A percentile compares a stretch with the other conserved stretches of the same genome.
Evolutionary conservation across 2,888 invertebrate genomes (phyloP).

Genomic region (Poecilobothrus nobilitatus): DNA sequence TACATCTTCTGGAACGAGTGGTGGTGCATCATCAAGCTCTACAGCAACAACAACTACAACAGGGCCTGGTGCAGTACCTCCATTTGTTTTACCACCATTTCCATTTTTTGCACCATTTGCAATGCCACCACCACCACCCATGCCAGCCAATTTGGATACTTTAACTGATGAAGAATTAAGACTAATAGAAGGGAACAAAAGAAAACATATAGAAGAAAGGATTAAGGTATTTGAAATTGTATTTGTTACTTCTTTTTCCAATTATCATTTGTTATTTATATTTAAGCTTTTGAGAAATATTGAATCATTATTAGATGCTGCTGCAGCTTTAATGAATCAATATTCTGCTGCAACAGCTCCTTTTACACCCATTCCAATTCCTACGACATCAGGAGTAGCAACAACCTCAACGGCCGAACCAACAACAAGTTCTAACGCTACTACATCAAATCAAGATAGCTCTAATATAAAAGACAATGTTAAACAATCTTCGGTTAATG

Average conservation of each 20-base stretch:
- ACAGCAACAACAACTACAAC: slow-evolving; percentile 26
- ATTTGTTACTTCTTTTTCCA: not conserved
- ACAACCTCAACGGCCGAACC: slow-evolving; percentile 27
- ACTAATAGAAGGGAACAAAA: slow-evolving; percentile 80
- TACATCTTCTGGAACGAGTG: not conserved
- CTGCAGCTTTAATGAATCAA: slow-evolving; percentile 88
- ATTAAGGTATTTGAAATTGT: slow-evolving; percentile 51
- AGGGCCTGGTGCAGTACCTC: slow-evolving; percentile 37
- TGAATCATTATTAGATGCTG: slow-evolving; percentile 85
- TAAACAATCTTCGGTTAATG: not conserved
- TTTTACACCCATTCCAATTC: slow-evolving; percentile 45
- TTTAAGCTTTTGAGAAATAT: slow-evolving; percentile 70
- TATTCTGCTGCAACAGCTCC: slow-evolving; percentile 65
- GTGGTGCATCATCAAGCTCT: slow-evolving; percentile 12
- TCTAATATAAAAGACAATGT: not conserved
- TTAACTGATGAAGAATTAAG: slow-evolving; percentile 76
- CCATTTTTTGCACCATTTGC: slow-evolving; percentile 49
- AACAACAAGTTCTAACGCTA: slow-evolving; percentile 22
- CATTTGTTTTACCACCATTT: slow-evolving; percentile 49
- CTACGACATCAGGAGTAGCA: slow-evolving; percentile 24
- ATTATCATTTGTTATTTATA: slow-evolving; percentile 13
- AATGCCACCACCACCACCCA: slow-evolving; percentile 64
- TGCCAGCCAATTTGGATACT: slow-evolving; percentile 63
- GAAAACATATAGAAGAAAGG: slow-evolving; percentile 82
- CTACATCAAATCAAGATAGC: slow-evolving; percentile 14